A percentile compares a stretch with the other conserved stretches of the same genome.
phyloP scores from a whole-genome alignment of 2,888 invertebrate genomes.

The Autographa pulchrina region DNA sequence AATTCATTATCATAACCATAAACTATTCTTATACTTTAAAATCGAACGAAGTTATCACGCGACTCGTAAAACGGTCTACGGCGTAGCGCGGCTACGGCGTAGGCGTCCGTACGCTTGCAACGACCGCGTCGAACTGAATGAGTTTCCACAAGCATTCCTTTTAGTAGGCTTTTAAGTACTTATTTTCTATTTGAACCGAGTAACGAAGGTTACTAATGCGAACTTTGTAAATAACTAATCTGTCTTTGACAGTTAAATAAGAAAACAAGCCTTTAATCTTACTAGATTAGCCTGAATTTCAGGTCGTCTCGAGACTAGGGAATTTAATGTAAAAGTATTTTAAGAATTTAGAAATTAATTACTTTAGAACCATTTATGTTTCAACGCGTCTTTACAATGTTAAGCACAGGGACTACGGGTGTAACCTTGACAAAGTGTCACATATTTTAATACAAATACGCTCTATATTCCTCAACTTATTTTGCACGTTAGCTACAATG shows the following conservation, averaged over 20 bases:
- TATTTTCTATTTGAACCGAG: slow-evolving; percentile 68
- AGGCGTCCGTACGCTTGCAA: slow-evolving; percentile 78
- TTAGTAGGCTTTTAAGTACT: slow-evolving; percentile 70
- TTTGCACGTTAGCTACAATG: slow-evolving; percentile 5
- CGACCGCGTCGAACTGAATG: slow-evolving; percentile 79
- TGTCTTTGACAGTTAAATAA: slow-evolving; percentile 37
- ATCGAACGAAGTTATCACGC: slow-evolving; percentile 68
- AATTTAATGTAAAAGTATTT: slow-evolving; percentile 15
- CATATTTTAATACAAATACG: slow-evolving; percentile 15
- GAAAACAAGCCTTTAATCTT: slow-evolving; percentile 13
- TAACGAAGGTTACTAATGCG: slow-evolving; percentile 67
- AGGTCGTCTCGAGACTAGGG: neutral
- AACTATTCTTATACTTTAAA: slow-evolving; percentile 41
- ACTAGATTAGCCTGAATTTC: slow-evolving; percentile 2
- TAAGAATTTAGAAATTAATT: neutral
- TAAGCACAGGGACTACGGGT: slow-evolving; percentile 6
- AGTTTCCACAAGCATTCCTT: slow-evolving; percentile 61
- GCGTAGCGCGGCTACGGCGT: slow-evolving; percentile 75
- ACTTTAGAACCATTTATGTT: slow-evolving; percentile 11
- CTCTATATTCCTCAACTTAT: neutral
- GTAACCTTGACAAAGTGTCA: slow-evolving; percentile 17
- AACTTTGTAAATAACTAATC: slow-evolving; percentile 58
- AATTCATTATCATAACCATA: slow-evolving; percentile 33
- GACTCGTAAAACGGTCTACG: slow-evolving; percentile 62
- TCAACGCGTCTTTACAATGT: slow-evolving; percentile 10